Evolutionary conservation across 2,888 invertebrate genomes (phyloP).

Genomic region (Drosophila paramelanica): DNA sequence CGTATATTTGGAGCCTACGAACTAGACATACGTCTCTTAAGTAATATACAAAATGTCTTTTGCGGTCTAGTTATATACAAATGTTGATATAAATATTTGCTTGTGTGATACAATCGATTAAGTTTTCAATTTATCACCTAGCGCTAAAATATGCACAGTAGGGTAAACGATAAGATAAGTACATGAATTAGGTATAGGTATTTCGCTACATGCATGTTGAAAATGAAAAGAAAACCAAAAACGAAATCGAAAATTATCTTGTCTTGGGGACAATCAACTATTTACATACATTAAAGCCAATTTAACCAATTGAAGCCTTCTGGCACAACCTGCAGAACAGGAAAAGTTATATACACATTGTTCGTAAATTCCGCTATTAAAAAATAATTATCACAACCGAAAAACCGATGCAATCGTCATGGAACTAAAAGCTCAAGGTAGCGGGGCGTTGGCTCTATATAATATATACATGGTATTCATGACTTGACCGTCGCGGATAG

Average conservation of each 20-base stretch:
- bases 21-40: conserved; percentile 39
- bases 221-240: background rate
- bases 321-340: background rate
- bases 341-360: conserved; percentile 4
- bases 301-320: conserved; percentile 6
- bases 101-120: conserved; percentile 31
- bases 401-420: conserved; percentile 38
- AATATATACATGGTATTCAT: conserved; percentile 10
- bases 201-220: conserved; percentile 10
- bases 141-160: conserved; percentile 29
- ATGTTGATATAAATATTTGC: conserved; percentile 29
- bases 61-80: conserved; percentile 55
- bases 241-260: background rate
- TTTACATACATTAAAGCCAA: conserved; percentile 23
- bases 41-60: conserved; percentile 44
- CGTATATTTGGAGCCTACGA: conserved; percentile 38
- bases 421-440: conserved; percentile 17
- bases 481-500: conserved; percentile 42
- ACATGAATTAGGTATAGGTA: conserved; percentile 34
- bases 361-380: conserved; percentile 28
- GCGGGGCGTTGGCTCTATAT: conserved; percentile 13
- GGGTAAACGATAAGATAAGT: conserved; percentile 53
- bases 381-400: conserved; percentile 69
- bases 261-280: conserved; percentile 12
- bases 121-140: conserved; percentile 19